Conservation (phyloP, 2,113 vertebrate species). For the Rhadina sibilatrix region DNA sequence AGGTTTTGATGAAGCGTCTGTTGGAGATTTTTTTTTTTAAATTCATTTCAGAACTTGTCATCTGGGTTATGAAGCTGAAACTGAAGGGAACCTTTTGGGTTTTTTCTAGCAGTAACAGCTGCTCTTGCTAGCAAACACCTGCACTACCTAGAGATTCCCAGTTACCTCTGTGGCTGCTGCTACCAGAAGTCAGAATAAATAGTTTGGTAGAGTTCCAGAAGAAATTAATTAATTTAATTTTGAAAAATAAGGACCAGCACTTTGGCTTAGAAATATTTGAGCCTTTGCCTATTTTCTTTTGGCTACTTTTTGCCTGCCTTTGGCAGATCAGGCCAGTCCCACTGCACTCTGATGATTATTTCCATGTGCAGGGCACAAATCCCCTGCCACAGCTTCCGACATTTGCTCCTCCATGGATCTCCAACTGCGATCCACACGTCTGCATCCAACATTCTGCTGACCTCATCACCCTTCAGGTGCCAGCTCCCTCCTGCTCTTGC, state of each 20-base stretch:
- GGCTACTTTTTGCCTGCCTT: background rate
- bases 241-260: background rate
- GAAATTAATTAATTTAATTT: slow-evolving; percentile 5
- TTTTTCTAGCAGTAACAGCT: slow-evolving; percentile 37
- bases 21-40: background rate
- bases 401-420: background rate
- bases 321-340: background rate
- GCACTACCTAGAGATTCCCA: slow-evolving; percentile 6
- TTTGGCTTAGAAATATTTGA: background rate
- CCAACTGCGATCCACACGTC: background rate
- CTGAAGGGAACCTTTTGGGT: slow-evolving; percentile 22
- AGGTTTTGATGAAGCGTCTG: slow-evolving; percentile 27
- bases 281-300: background rate
- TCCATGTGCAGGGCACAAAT: background rate
- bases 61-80: slow-evolving; percentile 54
- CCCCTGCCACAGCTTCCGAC: rapidly evolving
- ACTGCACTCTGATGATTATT: background rate
- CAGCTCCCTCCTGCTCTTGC: background rate
- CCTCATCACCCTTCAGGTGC: background rate
- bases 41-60: slow-evolving; percentile 48
- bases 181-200: background rate
- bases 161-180: background rate
- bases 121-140: slow-evolving; percentile 53
- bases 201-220: slow-evolving; percentile 17
- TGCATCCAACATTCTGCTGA: background rate